phyloP scores from a whole-genome alignment of 2,888 invertebrate species.

The Nasonia oneida region DNA sequence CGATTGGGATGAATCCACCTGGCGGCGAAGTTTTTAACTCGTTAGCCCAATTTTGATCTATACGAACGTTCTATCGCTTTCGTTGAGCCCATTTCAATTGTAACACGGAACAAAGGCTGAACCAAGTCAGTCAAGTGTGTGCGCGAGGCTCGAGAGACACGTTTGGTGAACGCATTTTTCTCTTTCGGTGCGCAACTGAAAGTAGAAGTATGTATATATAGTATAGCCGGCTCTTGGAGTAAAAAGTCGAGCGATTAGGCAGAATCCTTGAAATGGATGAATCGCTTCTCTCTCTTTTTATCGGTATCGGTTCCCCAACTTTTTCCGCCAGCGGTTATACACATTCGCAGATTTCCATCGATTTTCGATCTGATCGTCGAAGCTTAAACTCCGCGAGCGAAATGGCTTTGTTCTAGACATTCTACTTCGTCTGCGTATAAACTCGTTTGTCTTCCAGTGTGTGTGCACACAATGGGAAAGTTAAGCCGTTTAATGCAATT shows the following conservation, averaged over 20 bases:
- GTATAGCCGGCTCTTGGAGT: neutral
- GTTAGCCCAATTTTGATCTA: no score
- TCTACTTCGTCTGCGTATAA: neutral
- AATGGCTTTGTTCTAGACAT: neutral
- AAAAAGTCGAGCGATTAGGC: slow-evolving; percentile 13
- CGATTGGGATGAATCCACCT: neutral
- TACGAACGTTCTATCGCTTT: no score
- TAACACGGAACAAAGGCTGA: neutral
- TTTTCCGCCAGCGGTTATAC: neutral
- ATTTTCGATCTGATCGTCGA: slow-evolving; percentile 17
- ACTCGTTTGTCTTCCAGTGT: neutral
- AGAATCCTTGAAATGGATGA: slow-evolving; percentile 20
- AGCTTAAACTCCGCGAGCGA: neutral
- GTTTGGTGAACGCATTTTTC: neutral
- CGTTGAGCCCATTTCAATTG: no score
- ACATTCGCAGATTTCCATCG: slow-evolving; percentile 4
- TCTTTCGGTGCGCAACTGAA: neutral
- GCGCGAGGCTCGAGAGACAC: neutral
- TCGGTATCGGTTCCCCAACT: neutral
- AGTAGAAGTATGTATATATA: neutral
- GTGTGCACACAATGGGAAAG: neutral
- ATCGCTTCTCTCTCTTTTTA: slow-evolving; percentile 6
- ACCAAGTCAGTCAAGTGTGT: neutral
- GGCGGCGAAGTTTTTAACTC: neutral
- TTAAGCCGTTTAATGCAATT: slow-evolving; percentile 11